Conservation (phyloP, 2,888 invertebrate species). For the Macrophya alboannulata region DNA sequence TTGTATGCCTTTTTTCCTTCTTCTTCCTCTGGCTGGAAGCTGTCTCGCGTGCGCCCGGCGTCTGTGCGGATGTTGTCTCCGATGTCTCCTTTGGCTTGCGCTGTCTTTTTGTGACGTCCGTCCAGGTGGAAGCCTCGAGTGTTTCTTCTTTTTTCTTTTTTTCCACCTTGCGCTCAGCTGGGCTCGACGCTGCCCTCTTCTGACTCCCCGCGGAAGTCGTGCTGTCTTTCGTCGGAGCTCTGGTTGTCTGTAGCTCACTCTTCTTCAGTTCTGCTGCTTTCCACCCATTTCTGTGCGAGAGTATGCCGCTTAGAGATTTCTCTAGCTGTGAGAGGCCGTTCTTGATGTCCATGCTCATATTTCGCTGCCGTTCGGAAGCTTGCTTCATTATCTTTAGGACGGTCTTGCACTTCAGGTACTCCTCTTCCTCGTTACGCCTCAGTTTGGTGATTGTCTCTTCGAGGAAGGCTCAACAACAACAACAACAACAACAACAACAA, state of each 20-base stretch:
- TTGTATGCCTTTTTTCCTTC: background rate
- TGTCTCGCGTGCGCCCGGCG: background rate
- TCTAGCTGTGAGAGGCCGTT: background rate
- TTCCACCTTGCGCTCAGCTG: background rate
- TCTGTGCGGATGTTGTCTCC: background rate
- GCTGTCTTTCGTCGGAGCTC: background rate
- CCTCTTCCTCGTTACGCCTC: background rate
- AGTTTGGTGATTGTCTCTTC: background rate
- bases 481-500: no score
- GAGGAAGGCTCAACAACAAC: no score
- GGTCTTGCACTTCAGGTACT: background rate
- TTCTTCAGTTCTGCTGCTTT: background rate
- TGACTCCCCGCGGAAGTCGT: background rate
- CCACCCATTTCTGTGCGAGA: background rate
- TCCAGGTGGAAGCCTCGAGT: background rate
- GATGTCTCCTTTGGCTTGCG: background rate
- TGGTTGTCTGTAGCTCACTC: no score
- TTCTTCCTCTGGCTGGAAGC: background rate
- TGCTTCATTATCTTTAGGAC: background rate
- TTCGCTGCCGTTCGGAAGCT: background rate
- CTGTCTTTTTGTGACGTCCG: constrained; percentile 4
- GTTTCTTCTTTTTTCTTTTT: background rate
- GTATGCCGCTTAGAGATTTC: background rate
- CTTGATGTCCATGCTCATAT: no score
- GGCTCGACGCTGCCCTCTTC: background rate